These are phyloP conservation scores for Takifugu flavidus DNA, from an alignment of 2,113 vertebrate species.

Conservation along the genomic window DNA sequence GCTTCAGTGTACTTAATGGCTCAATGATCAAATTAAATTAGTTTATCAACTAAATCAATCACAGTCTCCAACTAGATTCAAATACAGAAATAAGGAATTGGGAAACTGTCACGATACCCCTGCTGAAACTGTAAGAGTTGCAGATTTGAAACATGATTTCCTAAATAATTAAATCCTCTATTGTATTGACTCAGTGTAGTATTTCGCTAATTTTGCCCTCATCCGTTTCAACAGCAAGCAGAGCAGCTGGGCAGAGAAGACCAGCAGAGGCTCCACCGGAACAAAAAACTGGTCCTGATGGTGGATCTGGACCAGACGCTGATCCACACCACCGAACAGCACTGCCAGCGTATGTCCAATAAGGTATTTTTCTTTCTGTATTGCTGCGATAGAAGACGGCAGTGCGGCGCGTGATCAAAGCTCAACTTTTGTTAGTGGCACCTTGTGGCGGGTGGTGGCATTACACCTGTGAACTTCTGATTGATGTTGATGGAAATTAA, in stretches of 20 bases:
- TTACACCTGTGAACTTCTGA: neutral
- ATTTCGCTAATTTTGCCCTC: neutral
- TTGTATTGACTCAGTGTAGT: no score
- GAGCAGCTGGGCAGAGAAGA: constrained; percentile 90
- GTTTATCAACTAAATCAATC: no score
- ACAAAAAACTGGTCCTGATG: constrained; percentile 94
- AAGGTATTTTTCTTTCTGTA: constrained; percentile 72
- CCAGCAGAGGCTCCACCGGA: constrained; percentile 89
- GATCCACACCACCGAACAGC: constrained; percentile 96
- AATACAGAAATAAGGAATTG: no score
- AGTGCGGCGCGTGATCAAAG: neutral
- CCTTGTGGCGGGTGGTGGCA: neutral
- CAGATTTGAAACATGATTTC: no score
- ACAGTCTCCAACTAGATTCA: no score
- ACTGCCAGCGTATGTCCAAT: constrained; percentile 91
- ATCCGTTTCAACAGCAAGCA: constrained; percentile 81
- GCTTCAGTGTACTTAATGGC: no score
- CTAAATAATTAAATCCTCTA: no score
- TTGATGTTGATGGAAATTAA: no score
- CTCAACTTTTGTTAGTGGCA: neutral
- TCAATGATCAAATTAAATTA: no score
- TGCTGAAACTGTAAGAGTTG: no score
- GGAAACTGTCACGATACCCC: no score
- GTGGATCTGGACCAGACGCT: constrained; percentile 97
- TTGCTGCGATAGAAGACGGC: neutral